Evolutionary conservation across 2,113 vertebrate species (phyloP).

Genomic region (Prinia subflava): DNA sequence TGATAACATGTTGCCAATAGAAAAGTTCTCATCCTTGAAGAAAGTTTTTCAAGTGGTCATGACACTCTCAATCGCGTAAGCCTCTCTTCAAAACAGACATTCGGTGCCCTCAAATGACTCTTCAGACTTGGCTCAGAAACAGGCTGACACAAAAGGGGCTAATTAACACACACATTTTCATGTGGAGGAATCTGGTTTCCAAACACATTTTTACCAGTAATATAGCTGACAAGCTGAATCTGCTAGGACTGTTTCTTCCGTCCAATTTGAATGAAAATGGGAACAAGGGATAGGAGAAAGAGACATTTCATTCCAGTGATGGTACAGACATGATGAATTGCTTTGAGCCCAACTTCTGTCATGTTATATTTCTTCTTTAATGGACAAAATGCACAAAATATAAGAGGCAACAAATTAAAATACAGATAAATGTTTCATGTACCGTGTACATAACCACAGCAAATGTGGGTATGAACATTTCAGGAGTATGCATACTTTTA

Average conservation of each 20-base stretch:
- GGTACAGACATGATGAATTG: conserved; percentile 5
- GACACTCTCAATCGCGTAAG: conserved; percentile 47
- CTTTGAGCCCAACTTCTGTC: background rate
- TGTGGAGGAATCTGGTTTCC: conserved; percentile 67
- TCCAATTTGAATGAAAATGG: conserved; percentile 59
- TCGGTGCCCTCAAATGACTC: conserved; percentile 52
- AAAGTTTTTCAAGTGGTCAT: conserved; percentile 64
- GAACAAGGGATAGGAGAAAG: conserved; percentile 13
- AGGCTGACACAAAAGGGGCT: conserved; percentile 60
- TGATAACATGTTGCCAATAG: conserved; percentile 59
- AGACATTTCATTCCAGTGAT: conserved; percentile 2
- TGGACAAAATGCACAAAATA: background rate
- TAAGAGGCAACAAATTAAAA: background rate
- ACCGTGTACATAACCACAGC: background rate
- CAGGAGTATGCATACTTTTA: background rate
- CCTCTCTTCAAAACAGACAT: conserved; percentile 48
- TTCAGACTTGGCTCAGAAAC: conserved; percentile 58
- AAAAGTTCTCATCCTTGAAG: conserved; percentile 65
- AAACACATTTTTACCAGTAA: conserved; percentile 64
- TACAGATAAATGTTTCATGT: background rate
- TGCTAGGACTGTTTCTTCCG: conserved; percentile 39
- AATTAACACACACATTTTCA: conserved; percentile 55
- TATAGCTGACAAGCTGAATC: conserved; percentile 58
- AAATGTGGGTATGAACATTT: background rate
- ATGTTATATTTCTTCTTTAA: conserved; percentile 4